Evolutionary conservation across 2,113 vertebrate genomes (phyloP).

Genomic region (Psephotus haematonotus): DNA sequence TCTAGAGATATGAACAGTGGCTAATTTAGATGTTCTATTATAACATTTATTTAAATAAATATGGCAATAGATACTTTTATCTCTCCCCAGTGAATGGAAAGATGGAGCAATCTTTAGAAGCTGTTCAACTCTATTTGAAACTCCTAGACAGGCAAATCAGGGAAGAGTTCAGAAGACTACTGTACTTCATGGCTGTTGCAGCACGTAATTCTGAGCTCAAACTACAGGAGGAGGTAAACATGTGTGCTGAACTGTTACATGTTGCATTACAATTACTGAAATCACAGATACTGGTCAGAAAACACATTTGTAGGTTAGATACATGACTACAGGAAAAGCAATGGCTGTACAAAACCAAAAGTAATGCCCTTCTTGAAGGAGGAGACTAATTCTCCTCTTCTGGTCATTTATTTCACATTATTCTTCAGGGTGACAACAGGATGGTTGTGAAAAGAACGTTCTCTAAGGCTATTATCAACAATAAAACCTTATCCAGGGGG

Average conservation of each 20-base stretch:
- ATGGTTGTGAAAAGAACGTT: conserved; percentile 97
- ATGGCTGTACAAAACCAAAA: not conserved
- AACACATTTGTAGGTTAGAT: not conserved
- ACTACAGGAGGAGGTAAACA: conserved; percentile 88
- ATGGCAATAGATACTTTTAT: not conserved
- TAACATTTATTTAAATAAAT: not conserved
- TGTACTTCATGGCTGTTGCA: conserved; percentile 92
- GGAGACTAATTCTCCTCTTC: not conserved
- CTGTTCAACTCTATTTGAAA: conserved; percentile 91
- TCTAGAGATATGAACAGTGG: not conserved
- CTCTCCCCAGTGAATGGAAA: conserved; percentile 90
- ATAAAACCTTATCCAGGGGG: conserved; percentile 88
- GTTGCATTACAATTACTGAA: not conserved
- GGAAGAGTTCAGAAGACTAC: conserved; percentile 91
- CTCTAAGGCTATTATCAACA: conserved; percentile 89
- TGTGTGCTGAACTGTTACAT: not conserved
- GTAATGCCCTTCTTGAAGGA: not conserved
- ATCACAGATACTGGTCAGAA: not conserved
- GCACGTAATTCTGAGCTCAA: conserved; percentile 84
- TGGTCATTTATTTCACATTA: not conserved
- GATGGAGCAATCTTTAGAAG: conserved; percentile 88
- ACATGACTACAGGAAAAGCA: not conserved
- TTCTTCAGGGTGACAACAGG: conserved; percentile 88
- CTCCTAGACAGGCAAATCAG: conserved; percentile 86
- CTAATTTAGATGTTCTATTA: not conserved